A percentile compares a stretch with the other conserved stretches of the same genome.
These are phyloP conservation scores for Caenorhabditis sp. DNA, from an alignment of 2,888 invertebrate species.

Conservation along the genomic window DNA sequence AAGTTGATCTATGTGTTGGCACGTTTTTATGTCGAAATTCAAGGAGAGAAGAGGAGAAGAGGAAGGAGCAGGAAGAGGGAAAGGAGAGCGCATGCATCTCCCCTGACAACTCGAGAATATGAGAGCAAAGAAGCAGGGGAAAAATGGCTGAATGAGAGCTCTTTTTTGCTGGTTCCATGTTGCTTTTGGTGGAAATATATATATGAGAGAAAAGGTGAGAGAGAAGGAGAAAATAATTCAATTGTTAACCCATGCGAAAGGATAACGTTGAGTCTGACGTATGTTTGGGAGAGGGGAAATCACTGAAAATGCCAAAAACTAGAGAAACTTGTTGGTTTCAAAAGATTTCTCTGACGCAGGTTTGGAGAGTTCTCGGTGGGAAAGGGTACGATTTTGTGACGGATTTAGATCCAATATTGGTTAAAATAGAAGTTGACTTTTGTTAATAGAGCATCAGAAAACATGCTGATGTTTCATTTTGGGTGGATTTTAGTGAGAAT, in stretches of 20 bases:
- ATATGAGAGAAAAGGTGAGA: slow-evolving; percentile 13
- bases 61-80: background rate
- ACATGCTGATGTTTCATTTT: slow-evolving; percentile 1
- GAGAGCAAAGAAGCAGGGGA: slow-evolving; percentile 22
- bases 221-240: slow-evolving; percentile 12
- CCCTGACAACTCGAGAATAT: slow-evolving; percentile 51
- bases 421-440: slow-evolving; percentile 5
- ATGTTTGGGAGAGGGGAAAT: slow-evolving; percentile 8
- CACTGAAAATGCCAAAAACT: background rate
- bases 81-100: slow-evolving; percentile 28
- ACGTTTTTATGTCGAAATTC: slow-evolving; percentile 53
- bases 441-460: slow-evolving; percentile 9
- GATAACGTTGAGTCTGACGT: slow-evolving; percentile 11
- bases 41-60: background rate
- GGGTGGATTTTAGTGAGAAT: too few relatives aligned
- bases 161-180: slow-evolving; percentile 1
- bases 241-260: slow-evolving; percentile 29
- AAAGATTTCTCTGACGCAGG: slow-evolving; percentile 24
- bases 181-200: slow-evolving; percentile 5
- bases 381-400: background rate
- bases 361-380: background rate
- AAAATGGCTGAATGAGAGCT: slow-evolving; percentile 26
- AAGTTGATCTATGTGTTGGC: slow-evolving; percentile 11
- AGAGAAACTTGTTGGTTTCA: slow-evolving; percentile 1
- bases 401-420: background rate